These are phyloP conservation scores for Dichetophora obliterata DNA, from an alignment of 2,888 invertebrate species.

Conservation along the genomic window DNA sequence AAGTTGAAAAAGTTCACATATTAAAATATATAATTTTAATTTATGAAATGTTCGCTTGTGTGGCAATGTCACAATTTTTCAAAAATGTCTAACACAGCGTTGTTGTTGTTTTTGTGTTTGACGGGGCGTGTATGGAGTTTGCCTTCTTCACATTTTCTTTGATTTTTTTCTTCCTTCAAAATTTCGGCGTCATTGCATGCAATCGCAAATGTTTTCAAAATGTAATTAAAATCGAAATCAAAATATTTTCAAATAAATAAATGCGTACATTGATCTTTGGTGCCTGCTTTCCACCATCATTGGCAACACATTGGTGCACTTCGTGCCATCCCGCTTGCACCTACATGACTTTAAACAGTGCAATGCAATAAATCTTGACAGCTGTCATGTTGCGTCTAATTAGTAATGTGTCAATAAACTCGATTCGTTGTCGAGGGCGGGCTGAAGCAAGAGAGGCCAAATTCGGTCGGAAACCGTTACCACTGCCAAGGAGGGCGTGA, in stretches of 20 bases:
- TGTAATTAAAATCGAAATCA: slow-evolving; percentile 17
- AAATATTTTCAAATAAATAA: slow-evolving; percentile 25
- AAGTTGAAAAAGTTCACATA: too few species aligned
- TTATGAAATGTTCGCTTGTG: too few species aligned
- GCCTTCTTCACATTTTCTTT: too few species aligned
- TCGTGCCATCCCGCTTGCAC: slow-evolving; percentile 28
- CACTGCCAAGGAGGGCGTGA: not conserved
- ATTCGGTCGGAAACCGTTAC: not conserved
- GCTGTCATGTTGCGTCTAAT: slow-evolving; percentile 68
- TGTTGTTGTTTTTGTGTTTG: too few species aligned
- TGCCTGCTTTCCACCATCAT: slow-evolving; percentile 41
- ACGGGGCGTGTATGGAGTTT: too few species aligned
- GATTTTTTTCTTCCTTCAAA: not conserved
- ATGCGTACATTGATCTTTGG: slow-evolving; percentile 52
- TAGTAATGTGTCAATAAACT: slow-evolving; percentile 68
- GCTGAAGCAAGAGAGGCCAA: not conserved
- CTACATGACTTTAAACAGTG: not conserved
- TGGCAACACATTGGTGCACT: slow-evolving; percentile 38
- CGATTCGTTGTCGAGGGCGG: not conserved
- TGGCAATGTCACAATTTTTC: too few species aligned
- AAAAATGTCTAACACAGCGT: too few species aligned
- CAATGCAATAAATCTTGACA: slow-evolving; percentile 66
- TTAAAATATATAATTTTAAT: too few species aligned
- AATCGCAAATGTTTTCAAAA: slow-evolving; percentile 1
- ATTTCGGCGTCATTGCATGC: not conserved